Base-by-base conservation (phyloP, 1,140 invertebrate species). In the Neoseiulus cucumeris region DNA sequence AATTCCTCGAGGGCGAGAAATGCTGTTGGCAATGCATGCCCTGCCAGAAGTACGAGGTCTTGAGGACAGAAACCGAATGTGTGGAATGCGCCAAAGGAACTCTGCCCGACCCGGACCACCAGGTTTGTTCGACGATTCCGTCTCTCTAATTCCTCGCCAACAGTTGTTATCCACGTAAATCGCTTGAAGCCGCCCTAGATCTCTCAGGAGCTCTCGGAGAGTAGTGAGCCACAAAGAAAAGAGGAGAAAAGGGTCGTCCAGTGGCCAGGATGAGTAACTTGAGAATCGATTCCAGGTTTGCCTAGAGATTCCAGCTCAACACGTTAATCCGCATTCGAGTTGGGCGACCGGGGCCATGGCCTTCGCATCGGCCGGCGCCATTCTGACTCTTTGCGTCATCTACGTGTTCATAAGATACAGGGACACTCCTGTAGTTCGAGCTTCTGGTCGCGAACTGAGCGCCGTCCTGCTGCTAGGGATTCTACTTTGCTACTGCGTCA, bases 21-120 rank as follows among this genome's bases (percentile, higher is more conserved):
- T 95, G 91, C 75, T 95, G 92, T 75, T 96, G 91, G 91, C 89
- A 90, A 70, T 95, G 92, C 77, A 87, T 90, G 80, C 89, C 91
- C 77, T 95, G 91, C 75, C 84, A 86, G 45, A 84, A 86, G 72
- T 92, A 92, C 77, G 87, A 91, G 83, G 87, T 89, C 81, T 83
- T n/a, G 72, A 74, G 18, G 82, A 88, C 75, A 7, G 87, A 89
- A 72, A 89, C 85, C 0, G 82, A 85, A 64, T 95, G 91, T 73
- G 76, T 82, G 14, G 80, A 82, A n/a, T 96, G 91, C 73, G 83
- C 83, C 0, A 66, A 80, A 68, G 91, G 91, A 4, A 88, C 85
- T 0, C 72, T 91, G 12, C 91, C 91, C 0, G 84, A 89, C 73
- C 74, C 76, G 0, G 80, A 82, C 17, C 85, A 89, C 71, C 82